Evolutionary conservation across 2,888 invertebrate species (phyloP).

Genomic region (Drosophila austrosaltans): DNA sequence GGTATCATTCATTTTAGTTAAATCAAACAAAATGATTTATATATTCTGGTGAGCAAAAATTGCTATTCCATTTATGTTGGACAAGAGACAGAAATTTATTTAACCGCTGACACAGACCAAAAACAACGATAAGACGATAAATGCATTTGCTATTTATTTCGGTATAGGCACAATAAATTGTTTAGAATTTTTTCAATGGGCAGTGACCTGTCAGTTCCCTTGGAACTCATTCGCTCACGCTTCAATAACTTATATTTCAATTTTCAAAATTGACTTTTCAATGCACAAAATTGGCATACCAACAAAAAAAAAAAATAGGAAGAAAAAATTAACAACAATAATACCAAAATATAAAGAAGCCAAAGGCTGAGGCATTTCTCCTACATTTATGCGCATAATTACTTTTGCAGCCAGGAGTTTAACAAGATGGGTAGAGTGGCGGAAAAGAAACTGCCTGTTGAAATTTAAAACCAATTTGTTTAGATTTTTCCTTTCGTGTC

Average conservation of each 20-base stretch:
- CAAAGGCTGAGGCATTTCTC: conserved; percentile 36
- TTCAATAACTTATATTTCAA: conserved; percentile 68
- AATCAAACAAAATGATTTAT: background rate
- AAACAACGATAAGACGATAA: background rate
- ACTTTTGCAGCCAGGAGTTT: conserved; percentile 32
- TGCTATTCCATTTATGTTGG: background rate
- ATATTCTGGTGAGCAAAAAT: background rate
- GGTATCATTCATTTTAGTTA: too few species aligned
- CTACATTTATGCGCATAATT: conserved; percentile 62
- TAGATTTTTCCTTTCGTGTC: conserved; percentile 38
- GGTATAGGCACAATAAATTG: background rate
- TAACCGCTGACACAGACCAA: background rate
- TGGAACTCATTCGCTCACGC: conserved; percentile 30
- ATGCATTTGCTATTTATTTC: background rate
- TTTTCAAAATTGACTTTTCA: conserved; percentile 61
- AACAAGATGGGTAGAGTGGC: background rate
- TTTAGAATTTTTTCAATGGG: background rate
- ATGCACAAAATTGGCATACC: conserved; percentile 30
- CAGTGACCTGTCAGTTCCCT: background rate
- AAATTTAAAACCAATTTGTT: conserved; percentile 69
- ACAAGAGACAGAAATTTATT: background rate
- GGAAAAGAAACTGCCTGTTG: conserved; percentile 45
- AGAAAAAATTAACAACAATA: too few species aligned
- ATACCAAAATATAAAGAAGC: too few species aligned
- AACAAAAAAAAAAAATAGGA: background rate